Conservation (phyloP, 1,140 invertebrate species). For the Agrypnia vestita region DNA sequence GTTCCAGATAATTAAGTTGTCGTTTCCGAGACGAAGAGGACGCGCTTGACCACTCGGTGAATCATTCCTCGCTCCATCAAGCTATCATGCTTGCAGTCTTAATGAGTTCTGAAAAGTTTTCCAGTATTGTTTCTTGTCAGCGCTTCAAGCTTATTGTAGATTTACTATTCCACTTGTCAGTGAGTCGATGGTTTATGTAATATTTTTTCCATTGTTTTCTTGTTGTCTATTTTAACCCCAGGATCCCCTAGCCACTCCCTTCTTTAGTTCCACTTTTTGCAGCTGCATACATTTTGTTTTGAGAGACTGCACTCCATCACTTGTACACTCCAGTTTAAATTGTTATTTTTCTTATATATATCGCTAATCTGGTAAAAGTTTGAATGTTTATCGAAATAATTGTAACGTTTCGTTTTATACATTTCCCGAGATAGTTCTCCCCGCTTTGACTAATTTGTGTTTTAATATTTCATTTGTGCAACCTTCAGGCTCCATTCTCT, state of each 20-base stretch:
- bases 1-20: neutral
- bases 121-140: conserved; percentile 55
- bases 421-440: conserved; percentile 30
- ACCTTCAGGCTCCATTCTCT: conserved; percentile 82
- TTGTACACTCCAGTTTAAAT: conserved; percentile 48
- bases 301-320: conserved; percentile 57
- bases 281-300: conserved; percentile 56
- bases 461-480: conserved; percentile 67
- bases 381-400: neutral
- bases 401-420: neutral
- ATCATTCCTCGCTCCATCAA: conserved; percentile 52
- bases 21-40: conserved; percentile 19
- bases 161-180: conserved; percentile 54
- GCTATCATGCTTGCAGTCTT: conserved; percentile 61
- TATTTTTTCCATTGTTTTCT: conserved; percentile 51
- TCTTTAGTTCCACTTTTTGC: conserved; percentile 56
- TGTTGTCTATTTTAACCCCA: conserved; percentile 29
- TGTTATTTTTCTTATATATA: conserved; percentile 11
- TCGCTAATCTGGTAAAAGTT: conserved; percentile 20
- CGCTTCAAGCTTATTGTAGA: conserved; percentile 59
- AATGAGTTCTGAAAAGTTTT: conserved; percentile 50
- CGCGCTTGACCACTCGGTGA: conserved; percentile 38
- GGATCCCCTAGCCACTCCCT: conserved; percentile 32
- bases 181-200: conserved; percentile 52
- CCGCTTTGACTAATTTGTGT: conserved; percentile 62